phyloP scores from a whole-genome alignment of 2,113 vertebrate genomes.

The Petroica traversi region DNA sequence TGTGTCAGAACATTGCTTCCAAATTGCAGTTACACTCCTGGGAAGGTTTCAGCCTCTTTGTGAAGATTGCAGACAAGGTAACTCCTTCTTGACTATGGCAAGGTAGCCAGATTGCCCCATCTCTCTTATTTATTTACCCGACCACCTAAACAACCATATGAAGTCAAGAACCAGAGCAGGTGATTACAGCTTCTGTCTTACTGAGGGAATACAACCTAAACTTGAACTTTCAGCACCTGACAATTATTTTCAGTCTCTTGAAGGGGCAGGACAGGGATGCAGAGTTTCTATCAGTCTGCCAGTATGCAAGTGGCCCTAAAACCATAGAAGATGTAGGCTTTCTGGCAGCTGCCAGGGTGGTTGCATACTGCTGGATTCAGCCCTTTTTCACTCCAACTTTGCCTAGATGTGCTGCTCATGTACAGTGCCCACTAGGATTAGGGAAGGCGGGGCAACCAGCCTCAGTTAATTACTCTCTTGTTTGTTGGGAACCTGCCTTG shows the following conservation, averaged over 20 bases:
- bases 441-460: neutral
- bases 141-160: neutral
- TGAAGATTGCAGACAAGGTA: slow-evolving; percentile 94
- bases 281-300: neutral
- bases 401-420: neutral
- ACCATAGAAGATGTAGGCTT: neutral
- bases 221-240: neutral
- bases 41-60: slow-evolving; percentile 93
- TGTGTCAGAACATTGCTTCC: slow-evolving; percentile 78
- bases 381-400: neutral
- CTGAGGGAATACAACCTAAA: neutral
- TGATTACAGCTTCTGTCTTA: neutral
- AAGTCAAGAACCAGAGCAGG: neutral
- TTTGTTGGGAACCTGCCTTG: neutral
- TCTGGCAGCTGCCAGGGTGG: neutral
- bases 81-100: neutral
- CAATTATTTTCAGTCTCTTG: neutral
- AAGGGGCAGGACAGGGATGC: neutral
- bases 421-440: neutral
- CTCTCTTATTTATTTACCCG: neutral
- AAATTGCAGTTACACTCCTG: slow-evolving; percentile 81
- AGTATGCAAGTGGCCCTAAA: neutral
- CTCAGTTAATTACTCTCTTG: neutral
- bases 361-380: neutral
- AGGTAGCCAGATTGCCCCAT: neutral